phyloP scores from a whole-genome alignment of 2,888 invertebrate species.

The Koerneria pararmatus region DNA sequence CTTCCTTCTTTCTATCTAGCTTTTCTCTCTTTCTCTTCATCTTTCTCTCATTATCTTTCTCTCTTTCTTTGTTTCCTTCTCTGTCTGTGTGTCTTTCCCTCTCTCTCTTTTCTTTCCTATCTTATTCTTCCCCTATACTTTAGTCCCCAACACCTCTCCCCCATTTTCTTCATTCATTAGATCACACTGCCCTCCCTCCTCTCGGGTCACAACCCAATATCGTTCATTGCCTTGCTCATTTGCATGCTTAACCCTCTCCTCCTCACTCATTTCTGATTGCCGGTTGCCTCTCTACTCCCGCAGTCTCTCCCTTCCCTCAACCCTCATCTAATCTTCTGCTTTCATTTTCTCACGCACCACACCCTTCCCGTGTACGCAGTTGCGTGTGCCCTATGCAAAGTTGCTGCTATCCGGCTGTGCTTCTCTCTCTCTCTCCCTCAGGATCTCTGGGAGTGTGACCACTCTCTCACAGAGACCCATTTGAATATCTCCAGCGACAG shows the following conservation, averaged over 20 bases:
- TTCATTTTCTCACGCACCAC: neutral
- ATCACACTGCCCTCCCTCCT: neutral
- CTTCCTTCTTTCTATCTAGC: neutral
- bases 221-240: neutral
- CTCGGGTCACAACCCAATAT: neutral
- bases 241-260: neutral
- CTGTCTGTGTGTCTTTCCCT: neutral
- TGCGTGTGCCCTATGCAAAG: neutral
- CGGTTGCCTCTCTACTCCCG: neutral
- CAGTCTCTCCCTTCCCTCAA: neutral
- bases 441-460: neutral
- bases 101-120: neutral
- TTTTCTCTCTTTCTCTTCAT: neutral
- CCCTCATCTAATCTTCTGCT: constrained; percentile 7
- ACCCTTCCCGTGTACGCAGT: neutral
- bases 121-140: neutral
- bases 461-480: constrained; percentile 11
- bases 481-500: neutral
- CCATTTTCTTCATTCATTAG: neutral
- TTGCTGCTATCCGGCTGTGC: constrained; percentile 10
- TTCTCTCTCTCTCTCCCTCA: constrained; percentile 8
- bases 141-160: neutral
- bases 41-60: neutral
- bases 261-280: neutral
- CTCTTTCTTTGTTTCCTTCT: neutral